Base-by-base conservation (phyloP, 2,888 invertebrate species). In the Actias luna region DNA sequence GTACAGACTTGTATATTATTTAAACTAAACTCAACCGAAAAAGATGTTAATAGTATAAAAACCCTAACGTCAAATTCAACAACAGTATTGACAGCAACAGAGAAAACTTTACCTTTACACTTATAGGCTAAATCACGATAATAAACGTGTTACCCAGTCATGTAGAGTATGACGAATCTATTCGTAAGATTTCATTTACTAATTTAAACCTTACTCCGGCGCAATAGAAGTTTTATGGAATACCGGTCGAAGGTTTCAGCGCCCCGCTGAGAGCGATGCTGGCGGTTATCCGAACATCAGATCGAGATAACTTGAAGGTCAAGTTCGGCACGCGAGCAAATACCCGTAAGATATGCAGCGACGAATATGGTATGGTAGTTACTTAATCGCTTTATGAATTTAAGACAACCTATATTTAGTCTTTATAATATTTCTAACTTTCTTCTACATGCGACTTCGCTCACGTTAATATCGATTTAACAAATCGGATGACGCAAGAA, bases 291-390 rank as follows among this genome's bases (percentile, higher is more conserved):
- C 87, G 75, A 66, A 73, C 81, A 88, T 88, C 87, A 84, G 87
- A 87, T 89, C 85, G 80, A 89, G 88, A 88, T 89, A 87, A 81
- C 78, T 69, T 73, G 73, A 81, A 87, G 91, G 91, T 90, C 89
- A 87, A 83, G 85, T 85, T 80, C 80, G 82, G 86, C 87, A 87
- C 84, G 87, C 83, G 82, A 84, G 81, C 80, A 75, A 78, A 82
- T 83, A 82, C 80, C 76, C 72, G 75, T 72, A 73, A 76, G 79
- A 73, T 79, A 76, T 77, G 74, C 73, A 70, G 76, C 77, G 76
- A 80, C 82, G 77, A 81, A 81, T 82, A 84, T 82, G 85, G 85
- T 74, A 72, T 74, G 71, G 63, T 66, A 70, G 35, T 59, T 36
- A 52, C 42, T 39, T 27, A 55, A 29, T 55, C 52, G n/a, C 55